Conservation (phyloP, 2,888 invertebrate genomes). For the Girardia tigrina region DNA sequence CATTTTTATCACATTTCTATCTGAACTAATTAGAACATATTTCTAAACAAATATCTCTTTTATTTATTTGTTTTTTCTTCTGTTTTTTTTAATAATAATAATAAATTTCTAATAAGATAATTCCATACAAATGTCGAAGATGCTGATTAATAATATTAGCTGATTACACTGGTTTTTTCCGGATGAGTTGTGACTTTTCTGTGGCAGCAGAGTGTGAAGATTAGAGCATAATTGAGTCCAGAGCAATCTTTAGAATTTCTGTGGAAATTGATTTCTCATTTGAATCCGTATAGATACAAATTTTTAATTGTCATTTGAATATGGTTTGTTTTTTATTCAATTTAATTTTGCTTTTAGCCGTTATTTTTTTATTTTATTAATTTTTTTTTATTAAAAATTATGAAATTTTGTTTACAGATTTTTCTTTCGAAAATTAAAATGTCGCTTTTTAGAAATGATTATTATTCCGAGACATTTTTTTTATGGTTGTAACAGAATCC, state of each 20-base stretch:
- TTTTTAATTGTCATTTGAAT: conserved; percentile 5
- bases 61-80: neutral
- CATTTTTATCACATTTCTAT: conserved; percentile 4
- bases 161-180: neutral
- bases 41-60: neutral
- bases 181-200: conserved; percentile 5
- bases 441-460: no score
- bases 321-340: neutral
- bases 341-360: neutral
- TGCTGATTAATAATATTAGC: neutral
- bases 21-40: conserved; percentile 19
- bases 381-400: no score
- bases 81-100: neutral
- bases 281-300: conserved; percentile 23
- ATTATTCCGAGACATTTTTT: no score
- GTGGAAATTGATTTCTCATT: conserved; percentile 19
- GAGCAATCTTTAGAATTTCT: conserved; percentile 18
- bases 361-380: no score
- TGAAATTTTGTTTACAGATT: no score
- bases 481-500: no score
- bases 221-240: conserved; percentile 20
- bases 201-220: conserved; percentile 18
- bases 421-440: no score
- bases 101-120: neutral
- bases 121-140: conserved; percentile 19